A percentile compares a stretch with the other conserved stretches of the same genome.
Evolutionary conservation across 1,140 invertebrate species (phyloP).

Genomic region (Drosophila quadrilineata): DNA sequence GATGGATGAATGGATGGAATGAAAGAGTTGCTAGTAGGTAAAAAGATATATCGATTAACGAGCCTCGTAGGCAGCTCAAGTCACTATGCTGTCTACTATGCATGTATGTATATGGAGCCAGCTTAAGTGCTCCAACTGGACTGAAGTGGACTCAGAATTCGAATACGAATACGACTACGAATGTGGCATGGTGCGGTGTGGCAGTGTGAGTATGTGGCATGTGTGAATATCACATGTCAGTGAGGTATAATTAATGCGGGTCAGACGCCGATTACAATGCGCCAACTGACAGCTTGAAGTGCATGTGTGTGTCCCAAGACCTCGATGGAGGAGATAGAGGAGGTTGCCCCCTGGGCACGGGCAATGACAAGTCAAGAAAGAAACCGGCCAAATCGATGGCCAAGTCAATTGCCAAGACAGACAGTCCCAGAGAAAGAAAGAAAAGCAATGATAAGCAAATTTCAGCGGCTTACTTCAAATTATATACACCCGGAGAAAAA

Average conservation of each 20-base stretch:
- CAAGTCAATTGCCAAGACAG: conserved; percentile 40
- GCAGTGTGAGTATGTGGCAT: conserved; percentile 38
- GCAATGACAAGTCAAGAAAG: conserved; percentile 68
- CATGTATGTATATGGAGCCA: conserved; percentile 31
- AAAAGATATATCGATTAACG: conserved; percentile 69
- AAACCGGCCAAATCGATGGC: conserved; percentile 37
- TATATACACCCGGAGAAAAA: conserved; percentile 17
- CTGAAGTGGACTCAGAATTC: conserved; percentile 29
- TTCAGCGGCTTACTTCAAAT: conserved; percentile 38
- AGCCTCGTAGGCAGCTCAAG: conserved; percentile 55
- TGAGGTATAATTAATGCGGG: conserved; percentile 78
- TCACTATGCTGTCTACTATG: conserved; percentile 39
- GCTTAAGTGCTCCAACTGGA: conserved; percentile 61
- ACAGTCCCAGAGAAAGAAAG: conserved; percentile 32
- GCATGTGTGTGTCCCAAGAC: conserved; percentile 45
- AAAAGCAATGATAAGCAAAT: conserved; percentile 75
- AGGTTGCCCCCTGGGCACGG: conserved; percentile 56
- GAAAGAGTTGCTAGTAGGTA: conserved; percentile 61
- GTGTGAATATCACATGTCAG: conserved; percentile 79
- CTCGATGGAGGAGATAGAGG: conserved; percentile 7
- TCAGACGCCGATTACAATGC: conserved; percentile 78
- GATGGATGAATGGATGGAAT: conserved; percentile 10
- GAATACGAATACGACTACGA: neutral
- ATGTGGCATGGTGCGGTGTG: neutral
- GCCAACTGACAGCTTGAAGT: conserved; percentile 74